Evolutionary conservation across 2,797 vertebrate species (phyloP).

Genomic region (Spatula clypeata): DNA sequence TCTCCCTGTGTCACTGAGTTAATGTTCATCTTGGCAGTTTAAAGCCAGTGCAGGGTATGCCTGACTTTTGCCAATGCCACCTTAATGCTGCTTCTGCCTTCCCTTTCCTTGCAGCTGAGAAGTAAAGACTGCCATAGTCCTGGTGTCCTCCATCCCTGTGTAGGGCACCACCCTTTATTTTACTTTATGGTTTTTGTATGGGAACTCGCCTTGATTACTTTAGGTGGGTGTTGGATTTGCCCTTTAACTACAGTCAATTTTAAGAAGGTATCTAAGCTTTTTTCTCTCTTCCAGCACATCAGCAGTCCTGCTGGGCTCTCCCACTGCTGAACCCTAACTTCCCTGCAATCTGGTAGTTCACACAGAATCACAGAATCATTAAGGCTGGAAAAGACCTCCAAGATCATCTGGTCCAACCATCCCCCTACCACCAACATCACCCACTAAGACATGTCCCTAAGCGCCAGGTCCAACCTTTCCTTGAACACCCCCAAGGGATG

Average conservation of each 20-base stretch:
- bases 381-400: no score
- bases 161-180: background rate
- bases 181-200: background rate
- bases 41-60: fast-evolving
- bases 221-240: background rate
- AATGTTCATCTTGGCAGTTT: background rate
- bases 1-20: background rate
- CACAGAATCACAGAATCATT: no score
- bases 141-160: fast-evolving
- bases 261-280: background rate
- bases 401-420: no score
- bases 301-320: background rate
- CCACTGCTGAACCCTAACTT: background rate
- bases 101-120: background rate
- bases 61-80: fast-evolving
- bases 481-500: no score
- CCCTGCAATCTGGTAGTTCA: background rate
- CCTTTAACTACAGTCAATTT: background rate
- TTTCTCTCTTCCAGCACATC: background rate
- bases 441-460: no score
- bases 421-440: no score
- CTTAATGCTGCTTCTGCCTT: background rate
- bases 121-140: background rate
- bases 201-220: background rate
- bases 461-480: no score